Evolutionary conservation across 2,113 vertebrate species (phyloP), one percentile per base, ranked within the genome.

Genomic region (Charina bottae): DNA sequence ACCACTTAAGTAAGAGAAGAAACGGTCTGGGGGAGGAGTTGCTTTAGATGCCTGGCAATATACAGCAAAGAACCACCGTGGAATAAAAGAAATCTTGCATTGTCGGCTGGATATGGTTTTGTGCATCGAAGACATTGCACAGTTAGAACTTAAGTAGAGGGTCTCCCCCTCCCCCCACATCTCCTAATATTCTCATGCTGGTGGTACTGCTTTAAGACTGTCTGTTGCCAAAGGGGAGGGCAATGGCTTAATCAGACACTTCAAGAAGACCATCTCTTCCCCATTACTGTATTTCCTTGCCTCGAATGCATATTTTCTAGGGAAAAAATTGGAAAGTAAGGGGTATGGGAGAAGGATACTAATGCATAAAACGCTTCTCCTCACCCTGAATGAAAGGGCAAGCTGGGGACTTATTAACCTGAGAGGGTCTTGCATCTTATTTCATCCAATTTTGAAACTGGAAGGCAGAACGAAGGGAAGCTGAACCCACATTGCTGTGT

Each of bases 21-120:
- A 28, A 62, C n/a, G n/a, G n/a, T n/a, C n/a, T 21, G 72, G 15
- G 53, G 15, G 53, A 21, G 84, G n/a, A n/a, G 83, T 17, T 64
- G 87, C 87, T 23, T 53, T 87, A 85, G 86, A 53, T 42, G 60
- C 56, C 11, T 33, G 49, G 2, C 55, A 46, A 83, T 83, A 54
- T 23, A 33, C 23, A 11, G 37, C 28, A 62, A 62, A 91, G 17
- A 88, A 87, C 58, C 64, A 68, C 90, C 37, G 58, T 60, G 91
- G 91, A 95, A 94, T 92, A 93, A 95, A 94, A 94, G 26, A 59
- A 89, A 89, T 90, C 87, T 88, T 4, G 23, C 93, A 92, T 62
- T 78, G 89, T 89, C 83, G 5, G 15, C 68, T 37, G 68, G 58
- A 9, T 55, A 28, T 15, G 4, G 24, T n/a, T 64, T 64, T 83